Conservation (phyloP, 2,113 vertebrate species). For the Ciconia boyciana region DNA sequence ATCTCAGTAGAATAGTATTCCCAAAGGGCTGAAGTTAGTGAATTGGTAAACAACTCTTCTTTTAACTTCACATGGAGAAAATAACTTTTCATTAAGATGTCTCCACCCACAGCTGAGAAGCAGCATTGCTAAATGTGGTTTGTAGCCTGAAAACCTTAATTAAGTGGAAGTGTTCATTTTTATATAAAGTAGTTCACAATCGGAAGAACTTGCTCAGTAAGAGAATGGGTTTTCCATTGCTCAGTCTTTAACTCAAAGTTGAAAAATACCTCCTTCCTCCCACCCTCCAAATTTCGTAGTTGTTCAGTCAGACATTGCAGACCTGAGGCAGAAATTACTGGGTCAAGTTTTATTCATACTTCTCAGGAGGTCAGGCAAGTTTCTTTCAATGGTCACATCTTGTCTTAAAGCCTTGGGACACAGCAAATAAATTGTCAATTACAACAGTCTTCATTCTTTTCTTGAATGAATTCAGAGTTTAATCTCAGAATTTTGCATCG, state of each 20-base stretch:
- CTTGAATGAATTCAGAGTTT: background rate
- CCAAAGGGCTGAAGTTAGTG: background rate
- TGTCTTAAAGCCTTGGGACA: background rate
- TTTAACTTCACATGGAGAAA: background rate
- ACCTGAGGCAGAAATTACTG: background rate
- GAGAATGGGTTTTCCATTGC: background rate
- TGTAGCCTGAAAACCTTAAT: background rate
- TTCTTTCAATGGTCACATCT: background rate
- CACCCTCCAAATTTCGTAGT: background rate
- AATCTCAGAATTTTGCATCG: background rate
- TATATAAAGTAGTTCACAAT: background rate
- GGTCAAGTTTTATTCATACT: background rate
- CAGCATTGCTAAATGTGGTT: background rate
- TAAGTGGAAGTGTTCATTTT: background rate
- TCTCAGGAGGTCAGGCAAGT: background rate
- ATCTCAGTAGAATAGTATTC: accelerated
- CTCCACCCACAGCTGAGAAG: background rate
- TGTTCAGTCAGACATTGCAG: background rate
- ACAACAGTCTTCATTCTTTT: background rate
- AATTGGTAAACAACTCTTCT: background rate
- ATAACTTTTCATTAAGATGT: background rate
- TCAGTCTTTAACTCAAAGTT: background rate
- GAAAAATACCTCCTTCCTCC: background rate
- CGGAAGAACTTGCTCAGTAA: background rate
- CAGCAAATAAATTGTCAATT: background rate